A percentile compares a stretch with the other conserved stretches of the same genome.
These are phyloP conservation scores for Enteromius mattozi DNA, from an alignment of 2,797 vertebrate genomes.

Conservation along the genomic window DNA sequence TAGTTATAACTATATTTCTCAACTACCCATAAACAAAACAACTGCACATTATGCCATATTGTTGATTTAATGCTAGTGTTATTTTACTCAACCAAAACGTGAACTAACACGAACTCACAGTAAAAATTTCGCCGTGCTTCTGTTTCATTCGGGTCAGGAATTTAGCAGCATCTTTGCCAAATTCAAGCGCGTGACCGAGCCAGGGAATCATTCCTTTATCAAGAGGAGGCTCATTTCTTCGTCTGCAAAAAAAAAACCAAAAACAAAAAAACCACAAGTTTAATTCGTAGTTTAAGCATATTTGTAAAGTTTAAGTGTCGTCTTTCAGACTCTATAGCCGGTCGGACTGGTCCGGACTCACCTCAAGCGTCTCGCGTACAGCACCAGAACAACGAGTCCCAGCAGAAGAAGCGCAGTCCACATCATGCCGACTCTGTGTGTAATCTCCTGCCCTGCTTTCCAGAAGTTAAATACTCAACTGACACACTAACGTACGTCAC, in stretches of 20 bases:
- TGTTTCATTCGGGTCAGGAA: conserved; percentile 86
- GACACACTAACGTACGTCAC: conserved; percentile 24
- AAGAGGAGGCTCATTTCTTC: conserved; percentile 84
- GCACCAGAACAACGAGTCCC: conserved; percentile 60
- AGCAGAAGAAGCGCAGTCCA: conserved; percentile 68
- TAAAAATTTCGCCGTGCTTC: conserved; percentile 90
- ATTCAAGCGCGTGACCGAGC: conserved; percentile 87
- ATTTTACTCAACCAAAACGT: not conserved
- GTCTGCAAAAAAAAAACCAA: conserved; percentile 66
- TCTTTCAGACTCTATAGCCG: not conserved
- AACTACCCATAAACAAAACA: not conserved
- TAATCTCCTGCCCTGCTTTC: not conserved
- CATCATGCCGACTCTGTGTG: conserved; percentile 65
- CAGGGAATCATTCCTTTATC: conserved; percentile 86
- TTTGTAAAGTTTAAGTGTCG: not conserved
- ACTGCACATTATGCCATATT: too few species aligned
- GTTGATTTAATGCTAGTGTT: not conserved
- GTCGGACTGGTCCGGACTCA: conserved; percentile 49
- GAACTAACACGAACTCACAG: conserved; percentile 73
- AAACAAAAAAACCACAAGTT: not conserved
- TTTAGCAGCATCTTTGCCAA: conserved; percentile 82
- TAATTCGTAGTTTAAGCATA: not conserved
- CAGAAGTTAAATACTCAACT: conserved; percentile 15
- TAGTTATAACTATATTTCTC: not conserved
- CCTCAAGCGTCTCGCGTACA: conserved; percentile 70